Conservation (phyloP, 2,888 invertebrate genomes). For the Coleophora deauratella region DNA sequence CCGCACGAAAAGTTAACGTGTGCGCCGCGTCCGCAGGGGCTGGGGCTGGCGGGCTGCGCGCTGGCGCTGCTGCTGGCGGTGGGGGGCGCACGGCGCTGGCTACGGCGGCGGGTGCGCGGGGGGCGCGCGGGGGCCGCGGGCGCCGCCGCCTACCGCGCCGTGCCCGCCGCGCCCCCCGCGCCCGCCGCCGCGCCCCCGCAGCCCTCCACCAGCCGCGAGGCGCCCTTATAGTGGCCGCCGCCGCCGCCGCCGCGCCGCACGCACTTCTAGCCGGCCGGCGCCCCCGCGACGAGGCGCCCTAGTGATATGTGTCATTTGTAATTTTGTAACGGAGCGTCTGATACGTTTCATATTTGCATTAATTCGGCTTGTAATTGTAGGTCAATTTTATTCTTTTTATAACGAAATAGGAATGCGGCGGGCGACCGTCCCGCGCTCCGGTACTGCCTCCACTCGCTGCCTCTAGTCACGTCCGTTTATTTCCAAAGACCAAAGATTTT, state of each 20-base stretch:
- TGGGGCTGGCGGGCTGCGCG: constrained; percentile 2
- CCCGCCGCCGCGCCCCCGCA: constrained; percentile 14
- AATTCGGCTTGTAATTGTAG: too few species aligned
- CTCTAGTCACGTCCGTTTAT: constrained; percentile 19
- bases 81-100: constrained; percentile 12
- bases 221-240: constrained; percentile 55
- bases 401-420: neutral
- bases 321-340: too few species aligned
- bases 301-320: neutral
- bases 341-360: too few species aligned
- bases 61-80: constrained; percentile 14
- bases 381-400: too few species aligned
- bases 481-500: neutral
- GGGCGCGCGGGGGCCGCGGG: constrained; percentile 16
- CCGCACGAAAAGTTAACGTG: too few species aligned
- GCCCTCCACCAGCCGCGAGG: constrained; percentile 30
- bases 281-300: constrained; percentile 21
- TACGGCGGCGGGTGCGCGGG: constrained; percentile 14
- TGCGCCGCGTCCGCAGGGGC: too few species aligned
- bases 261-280: constrained; percentile 32
- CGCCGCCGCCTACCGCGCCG: constrained; percentile 6
- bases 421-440: too few species aligned
- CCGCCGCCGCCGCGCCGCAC: constrained; percentile 14
- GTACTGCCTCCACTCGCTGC: constrained; percentile 23
- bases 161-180: constrained; percentile 14